These are phyloP conservation scores for Chalcosyrphus nemorum DNA, from an alignment of 2,888 invertebrate genomes.

Conservation along the genomic window DNA sequence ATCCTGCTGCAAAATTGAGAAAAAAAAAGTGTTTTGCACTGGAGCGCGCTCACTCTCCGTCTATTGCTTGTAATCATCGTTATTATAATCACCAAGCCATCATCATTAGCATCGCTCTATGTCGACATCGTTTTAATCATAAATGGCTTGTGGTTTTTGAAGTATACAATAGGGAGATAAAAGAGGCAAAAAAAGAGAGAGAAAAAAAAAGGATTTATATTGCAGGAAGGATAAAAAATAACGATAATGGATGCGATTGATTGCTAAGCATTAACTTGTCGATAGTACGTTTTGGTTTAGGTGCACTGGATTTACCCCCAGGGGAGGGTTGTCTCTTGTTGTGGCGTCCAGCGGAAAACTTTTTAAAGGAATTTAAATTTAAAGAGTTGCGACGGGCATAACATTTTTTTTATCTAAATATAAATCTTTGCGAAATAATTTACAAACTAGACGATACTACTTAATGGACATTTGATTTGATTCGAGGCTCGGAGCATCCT, in stretches of 20 bases:
- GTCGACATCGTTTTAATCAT: conserved; percentile 73
- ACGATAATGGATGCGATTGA: conserved; percentile 72
- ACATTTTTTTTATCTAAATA: not conserved
- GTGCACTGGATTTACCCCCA: not conserved
- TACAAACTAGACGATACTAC: too few relatives aligned
- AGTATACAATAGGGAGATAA: conserved; percentile 65
- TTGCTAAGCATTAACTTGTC: conserved; percentile 69
- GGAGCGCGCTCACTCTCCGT: conserved; percentile 47
- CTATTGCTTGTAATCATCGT: conserved; percentile 70
- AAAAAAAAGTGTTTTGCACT: conserved; percentile 24
- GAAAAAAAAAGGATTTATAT: conserved; percentile 27
- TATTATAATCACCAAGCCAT: conserved; percentile 72
- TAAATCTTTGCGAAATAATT: too few relatives aligned
- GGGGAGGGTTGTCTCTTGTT: not conserved
- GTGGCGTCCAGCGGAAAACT: not conserved
- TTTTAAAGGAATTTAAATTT: not conserved
- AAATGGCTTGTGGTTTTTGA: conserved; percentile 69
- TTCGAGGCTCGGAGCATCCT: too few relatives aligned
- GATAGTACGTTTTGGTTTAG: conserved; percentile 42
- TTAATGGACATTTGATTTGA: too few relatives aligned
- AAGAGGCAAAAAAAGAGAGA: not conserved
- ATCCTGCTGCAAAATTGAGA: conserved; percentile 33
- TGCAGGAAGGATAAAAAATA: conserved; percentile 55
- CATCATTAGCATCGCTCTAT: conserved; percentile 67
- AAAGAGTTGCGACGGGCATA: not conserved